Evolutionary conservation across 2,797 vertebrate genomes (phyloP).

Genomic region (Chromis chromis): DNA sequence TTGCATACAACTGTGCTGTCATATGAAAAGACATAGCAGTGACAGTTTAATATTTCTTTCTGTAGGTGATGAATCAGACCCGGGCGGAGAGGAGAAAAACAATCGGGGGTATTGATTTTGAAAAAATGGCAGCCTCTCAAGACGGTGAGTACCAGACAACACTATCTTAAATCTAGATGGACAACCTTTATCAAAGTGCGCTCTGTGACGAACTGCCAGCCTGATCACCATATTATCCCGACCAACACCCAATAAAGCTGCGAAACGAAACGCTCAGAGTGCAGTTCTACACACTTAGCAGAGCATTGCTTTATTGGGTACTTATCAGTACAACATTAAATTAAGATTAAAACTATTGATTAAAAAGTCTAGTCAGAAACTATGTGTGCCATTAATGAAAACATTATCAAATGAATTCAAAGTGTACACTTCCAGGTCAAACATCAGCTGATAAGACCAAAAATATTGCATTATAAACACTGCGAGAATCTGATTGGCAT

Average conservation of each 20-base stretch:
- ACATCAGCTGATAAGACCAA: constrained; percentile 8
- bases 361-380: background rate
- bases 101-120: constrained; percentile 72
- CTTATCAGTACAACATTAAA: background rate
- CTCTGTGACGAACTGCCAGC: background rate
- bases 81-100: constrained; percentile 74
- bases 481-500: background rate
- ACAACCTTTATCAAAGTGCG: constrained; percentile 7
- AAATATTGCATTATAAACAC: background rate
- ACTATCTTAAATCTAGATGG: background rate
- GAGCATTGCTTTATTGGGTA: background rate
- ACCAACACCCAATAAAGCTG: background rate
- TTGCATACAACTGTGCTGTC: background rate
- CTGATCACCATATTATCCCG: background rate
- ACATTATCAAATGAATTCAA: background rate
- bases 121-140: constrained; percentile 56
- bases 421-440: constrained; percentile 12
- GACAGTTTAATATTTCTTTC: constrained; percentile 31
- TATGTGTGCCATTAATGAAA: background rate
- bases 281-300: background rate
- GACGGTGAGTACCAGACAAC: constrained; percentile 71
- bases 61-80: constrained; percentile 57
- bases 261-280: background rate
- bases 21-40: background rate
- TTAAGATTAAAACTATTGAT: background rate